These are phyloP conservation scores for Heliconius himera DNA, from an alignment of 1,140 invertebrate species.

Conservation along the genomic window DNA sequence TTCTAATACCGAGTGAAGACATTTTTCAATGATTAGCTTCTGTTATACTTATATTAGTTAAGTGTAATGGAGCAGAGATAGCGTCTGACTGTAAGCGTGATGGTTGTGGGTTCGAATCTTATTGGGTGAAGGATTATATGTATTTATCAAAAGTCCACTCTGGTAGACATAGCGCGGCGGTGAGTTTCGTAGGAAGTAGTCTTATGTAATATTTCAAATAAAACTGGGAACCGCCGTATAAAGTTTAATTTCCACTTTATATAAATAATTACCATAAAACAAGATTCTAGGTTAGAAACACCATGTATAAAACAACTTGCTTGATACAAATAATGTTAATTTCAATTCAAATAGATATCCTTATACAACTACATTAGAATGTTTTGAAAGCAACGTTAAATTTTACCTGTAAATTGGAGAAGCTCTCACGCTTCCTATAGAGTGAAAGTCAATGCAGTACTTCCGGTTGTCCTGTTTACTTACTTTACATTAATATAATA, in stretches of 20 bases:
- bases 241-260: background rate
- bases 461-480: background rate
- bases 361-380: background rate
- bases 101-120: too few relatives aligned
- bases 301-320: background rate
- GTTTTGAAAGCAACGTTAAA: slow-evolving; percentile 3
- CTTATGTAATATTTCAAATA: too few relatives aligned
- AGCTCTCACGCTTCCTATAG: slow-evolving; percentile 4
- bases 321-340: background rate
- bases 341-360: background rate
- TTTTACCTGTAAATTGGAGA: slow-evolving; percentile 13
- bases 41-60: background rate
- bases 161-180: too few relatives aligned
- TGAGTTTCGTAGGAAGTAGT: too few relatives aligned
- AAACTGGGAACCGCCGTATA: too few relatives aligned
- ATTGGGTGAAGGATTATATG: too few relatives aligned
- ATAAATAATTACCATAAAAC: background rate
- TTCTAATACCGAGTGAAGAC: background rate
- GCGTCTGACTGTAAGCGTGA: too few relatives aligned
- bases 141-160: too few relatives aligned
- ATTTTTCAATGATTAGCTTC: background rate
- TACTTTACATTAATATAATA: background rate
- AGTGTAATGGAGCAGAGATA: too few relatives aligned
- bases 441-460: background rate
- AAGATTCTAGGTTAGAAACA: background rate